These are phyloP conservation scores for Melanotaenia nigrans DNA, from an alignment of 2,797 vertebrate genomes.

Conservation along the genomic window DNA sequence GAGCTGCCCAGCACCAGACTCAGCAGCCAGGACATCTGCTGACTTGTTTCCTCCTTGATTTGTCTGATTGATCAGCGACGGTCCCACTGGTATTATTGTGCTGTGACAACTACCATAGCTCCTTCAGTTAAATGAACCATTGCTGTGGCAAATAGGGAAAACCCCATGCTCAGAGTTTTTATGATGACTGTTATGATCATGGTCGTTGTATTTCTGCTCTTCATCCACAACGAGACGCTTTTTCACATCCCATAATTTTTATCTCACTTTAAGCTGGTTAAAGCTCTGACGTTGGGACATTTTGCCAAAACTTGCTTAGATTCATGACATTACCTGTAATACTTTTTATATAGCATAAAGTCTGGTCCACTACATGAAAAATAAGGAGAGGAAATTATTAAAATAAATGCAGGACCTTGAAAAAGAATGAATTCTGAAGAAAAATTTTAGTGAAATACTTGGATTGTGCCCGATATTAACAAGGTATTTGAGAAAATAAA, in stretches of 20 bases:
- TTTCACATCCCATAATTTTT: neutral
- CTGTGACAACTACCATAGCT: slow-evolving; percentile 39
- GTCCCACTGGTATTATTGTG: slow-evolving; percentile 29
- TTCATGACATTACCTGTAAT: no score
- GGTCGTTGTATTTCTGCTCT: neutral
- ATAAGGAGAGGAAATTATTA: no score
- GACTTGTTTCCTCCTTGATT: slow-evolving; percentile 42
- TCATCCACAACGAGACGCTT: neutral
- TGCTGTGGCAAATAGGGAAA: slow-evolving; percentile 16
- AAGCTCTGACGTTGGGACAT: neutral
- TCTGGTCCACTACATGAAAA: no score
- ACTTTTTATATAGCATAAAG: no score
- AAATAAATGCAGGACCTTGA: no score
- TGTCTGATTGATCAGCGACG: slow-evolving; percentile 47
- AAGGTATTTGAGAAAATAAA: no score
- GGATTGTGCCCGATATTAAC: no score
- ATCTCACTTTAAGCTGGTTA: neutral
- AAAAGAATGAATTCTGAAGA: no score
- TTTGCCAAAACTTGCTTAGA: neutral
- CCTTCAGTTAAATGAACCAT: slow-evolving; percentile 32
- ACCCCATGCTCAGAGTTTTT: neutral
- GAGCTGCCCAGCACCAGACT: neutral
- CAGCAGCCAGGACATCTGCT: slow-evolving; percentile 36
- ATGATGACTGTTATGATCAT: slow-evolving; percentile 1
- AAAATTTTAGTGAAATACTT: no score